Conservation (phyloP, 2,888 invertebrate genomes). For the Athalia cordata region DNA sequence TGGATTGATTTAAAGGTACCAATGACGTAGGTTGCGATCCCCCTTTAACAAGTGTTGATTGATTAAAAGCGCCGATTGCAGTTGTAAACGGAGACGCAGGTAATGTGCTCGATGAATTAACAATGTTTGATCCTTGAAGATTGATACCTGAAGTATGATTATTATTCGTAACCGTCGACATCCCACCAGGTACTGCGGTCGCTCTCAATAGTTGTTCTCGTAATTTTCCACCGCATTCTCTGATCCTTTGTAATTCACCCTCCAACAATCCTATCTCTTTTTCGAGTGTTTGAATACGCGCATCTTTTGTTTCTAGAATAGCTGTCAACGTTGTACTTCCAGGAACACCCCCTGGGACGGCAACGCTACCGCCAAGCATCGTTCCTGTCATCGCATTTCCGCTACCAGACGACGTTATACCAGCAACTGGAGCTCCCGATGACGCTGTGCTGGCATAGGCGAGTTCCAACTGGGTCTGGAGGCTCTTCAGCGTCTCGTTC, state of each 20-base stretch:
- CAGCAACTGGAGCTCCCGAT: conserved; percentile 68
- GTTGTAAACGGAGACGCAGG: conserved; percentile 3
- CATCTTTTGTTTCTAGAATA: conserved; percentile 90
- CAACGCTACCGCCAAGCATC: conserved; percentile 69
- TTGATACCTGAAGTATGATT: conserved; percentile 36
- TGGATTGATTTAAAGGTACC: conserved; percentile 49
- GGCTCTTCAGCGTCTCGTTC: conserved; percentile 89
- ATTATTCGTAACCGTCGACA: background rate
- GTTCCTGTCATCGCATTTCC: conserved; percentile 40
- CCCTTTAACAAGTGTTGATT: conserved; percentile 34
- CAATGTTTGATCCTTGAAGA: conserved; percentile 41
- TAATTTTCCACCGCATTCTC: conserved; percentile 72
- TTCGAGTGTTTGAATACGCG: conserved; percentile 90
- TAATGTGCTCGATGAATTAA: conserved; percentile 17
- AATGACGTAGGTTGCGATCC: conserved; percentile 55
- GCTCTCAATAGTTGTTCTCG: conserved; percentile 69
- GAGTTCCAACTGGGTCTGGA: conserved; percentile 87
- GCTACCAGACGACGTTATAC: conserved; percentile 54
- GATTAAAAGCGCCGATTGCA: conserved; percentile 34
- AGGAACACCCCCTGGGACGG: conserved; percentile 74
- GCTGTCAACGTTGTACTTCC: conserved; percentile 84
- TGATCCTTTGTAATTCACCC: conserved; percentile 81
- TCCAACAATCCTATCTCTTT: conserved; percentile 88
- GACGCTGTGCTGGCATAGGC: conserved; percentile 79
- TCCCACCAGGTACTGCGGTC: conserved; percentile 63